phyloP scores from a whole-genome alignment of 2,797 vertebrate genomes.

The Hypotaenidia philippensis region DNA sequence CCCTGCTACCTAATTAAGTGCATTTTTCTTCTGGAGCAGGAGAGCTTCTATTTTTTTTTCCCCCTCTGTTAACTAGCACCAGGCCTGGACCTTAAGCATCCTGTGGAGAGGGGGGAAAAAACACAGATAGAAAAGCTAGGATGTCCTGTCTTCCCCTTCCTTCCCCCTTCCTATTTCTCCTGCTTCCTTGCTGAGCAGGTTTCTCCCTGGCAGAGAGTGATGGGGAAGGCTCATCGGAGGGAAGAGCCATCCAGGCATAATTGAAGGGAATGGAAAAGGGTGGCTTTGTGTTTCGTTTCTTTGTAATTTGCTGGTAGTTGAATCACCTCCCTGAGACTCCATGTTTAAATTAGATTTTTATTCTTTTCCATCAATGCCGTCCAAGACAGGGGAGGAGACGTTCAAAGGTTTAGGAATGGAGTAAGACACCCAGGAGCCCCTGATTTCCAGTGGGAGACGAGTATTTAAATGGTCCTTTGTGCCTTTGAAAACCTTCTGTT shows the following conservation, averaged over 20 bases:
- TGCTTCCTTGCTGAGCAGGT: not conserved
- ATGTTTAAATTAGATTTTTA: not conserved
- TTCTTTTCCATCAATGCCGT: slow-evolving; percentile 8
- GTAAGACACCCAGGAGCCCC: not conserved
- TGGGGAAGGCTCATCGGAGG: not conserved
- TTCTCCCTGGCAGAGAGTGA: not conserved
- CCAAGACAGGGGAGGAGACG: not conserved
- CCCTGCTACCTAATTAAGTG: slow-evolving; percentile 37
- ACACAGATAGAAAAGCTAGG: not conserved
- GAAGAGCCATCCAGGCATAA: not conserved
- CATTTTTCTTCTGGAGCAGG: slow-evolving; percentile 24
- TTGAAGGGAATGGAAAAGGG: not conserved
- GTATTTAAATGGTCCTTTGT: slow-evolving; percentile 18
- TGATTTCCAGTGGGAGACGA: not conserved
- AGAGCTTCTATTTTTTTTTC: not conserved
- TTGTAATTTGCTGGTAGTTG: not conserved
- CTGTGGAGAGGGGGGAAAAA: not conserved
- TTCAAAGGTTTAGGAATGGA: not conserved
- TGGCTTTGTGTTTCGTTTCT: not conserved
- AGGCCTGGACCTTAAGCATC: not conserved
- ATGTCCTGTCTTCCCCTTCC: not conserved
- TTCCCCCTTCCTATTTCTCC: not conserved
- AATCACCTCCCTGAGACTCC: not conserved
- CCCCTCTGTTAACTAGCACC: not conserved
- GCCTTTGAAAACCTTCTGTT: slow-evolving; percentile 5